These are phyloP conservation scores for Phylloscopus whistleri DNA, from an alignment of 2,113 vertebrate species.

Conservation along the genomic window DNA sequence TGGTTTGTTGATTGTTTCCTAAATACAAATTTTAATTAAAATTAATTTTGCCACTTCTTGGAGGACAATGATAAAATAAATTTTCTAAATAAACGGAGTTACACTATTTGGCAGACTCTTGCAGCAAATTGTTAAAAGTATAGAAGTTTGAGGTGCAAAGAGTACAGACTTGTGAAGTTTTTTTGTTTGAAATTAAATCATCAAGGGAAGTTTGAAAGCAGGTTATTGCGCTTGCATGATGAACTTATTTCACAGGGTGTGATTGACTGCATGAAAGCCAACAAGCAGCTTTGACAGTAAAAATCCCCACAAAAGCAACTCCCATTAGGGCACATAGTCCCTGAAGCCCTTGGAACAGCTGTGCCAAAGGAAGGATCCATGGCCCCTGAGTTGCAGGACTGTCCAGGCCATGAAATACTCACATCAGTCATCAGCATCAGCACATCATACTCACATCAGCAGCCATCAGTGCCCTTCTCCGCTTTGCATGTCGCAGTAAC, in stretches of 20 bases:
- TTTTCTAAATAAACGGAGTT: constrained; percentile 54
- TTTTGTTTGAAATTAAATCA: constrained; percentile 50
- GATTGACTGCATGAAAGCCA: not conserved
- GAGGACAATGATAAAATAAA: constrained; percentile 68
- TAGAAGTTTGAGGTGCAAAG: not conserved
- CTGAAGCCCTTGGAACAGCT: not conserved
- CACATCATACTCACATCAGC: too few relatives aligned
- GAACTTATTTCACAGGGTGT: not conserved
- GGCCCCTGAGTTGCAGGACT: not conserved
- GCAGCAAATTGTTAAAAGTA: constrained; percentile 14
- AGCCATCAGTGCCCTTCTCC: not conserved
- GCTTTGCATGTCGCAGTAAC: not conserved
- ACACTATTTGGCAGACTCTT: constrained; percentile 35
- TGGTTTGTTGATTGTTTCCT: constrained; percentile 64
- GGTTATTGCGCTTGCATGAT: not conserved
- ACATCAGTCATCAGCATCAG: too few relatives aligned
- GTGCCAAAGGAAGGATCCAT: not conserved
- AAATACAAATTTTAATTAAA: constrained; percentile 73
- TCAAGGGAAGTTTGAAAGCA: constrained; percentile 23
- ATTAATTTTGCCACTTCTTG: constrained; percentile 60
- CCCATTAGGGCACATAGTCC: not conserved
- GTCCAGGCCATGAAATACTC: not conserved
- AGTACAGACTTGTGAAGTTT: not conserved
- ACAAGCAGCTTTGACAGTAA: not conserved
- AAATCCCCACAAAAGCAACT: not conserved